Base-by-base conservation (phyloP, 2,797 vertebrate species). In the Scleropages formosus region DNA sequence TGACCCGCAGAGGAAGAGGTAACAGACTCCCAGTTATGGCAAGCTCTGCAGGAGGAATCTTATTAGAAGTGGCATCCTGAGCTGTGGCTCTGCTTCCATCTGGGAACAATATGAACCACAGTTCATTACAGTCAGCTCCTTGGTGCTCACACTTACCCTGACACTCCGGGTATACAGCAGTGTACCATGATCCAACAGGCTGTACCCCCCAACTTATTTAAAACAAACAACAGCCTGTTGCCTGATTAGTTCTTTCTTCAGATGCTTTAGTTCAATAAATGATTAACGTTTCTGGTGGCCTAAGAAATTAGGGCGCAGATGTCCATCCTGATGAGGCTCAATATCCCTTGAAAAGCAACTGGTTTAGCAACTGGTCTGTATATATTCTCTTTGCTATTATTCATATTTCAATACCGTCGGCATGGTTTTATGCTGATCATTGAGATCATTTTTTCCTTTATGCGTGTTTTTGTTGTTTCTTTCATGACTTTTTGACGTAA, bases 11-110 rank as follows among this genome's bases (percentile, higher is more conserved):
- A 27, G 72, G 56, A 27, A 61, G 58, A 71, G 60, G 65, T 15
- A 16, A 51, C 58, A 9, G 56, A 44, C 53, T 44, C 69, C 60
- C 26, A 60, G 56, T 47, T 16, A 61, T 16, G 47, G 15, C 51
- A 7, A 39, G 60, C 16, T 39, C 7, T 56, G 4, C 63, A 22
- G 61, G 13, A 59, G 71, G 69, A 61, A 7, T 72, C 46, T 63
- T 65, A 79, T 76, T 81, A 78, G 81, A 16, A 72, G 62, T 76
- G 66, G 78, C 80, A 80, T 27, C 58, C 3, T 68, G 82, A 84
- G 77, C 70, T 82, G 77, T 83, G 79, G 83, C 79, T 6, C 31
- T 8, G 72, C 76, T 75, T 78, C 71, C 80, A 69, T 51, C 46
- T 53, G 66, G 51, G 31, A 31, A 80, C 39, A 77, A 51, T 77